phyloP scores from a whole-genome alignment of 2,797 vertebrate species.

The Clamator glandarius region DNA sequence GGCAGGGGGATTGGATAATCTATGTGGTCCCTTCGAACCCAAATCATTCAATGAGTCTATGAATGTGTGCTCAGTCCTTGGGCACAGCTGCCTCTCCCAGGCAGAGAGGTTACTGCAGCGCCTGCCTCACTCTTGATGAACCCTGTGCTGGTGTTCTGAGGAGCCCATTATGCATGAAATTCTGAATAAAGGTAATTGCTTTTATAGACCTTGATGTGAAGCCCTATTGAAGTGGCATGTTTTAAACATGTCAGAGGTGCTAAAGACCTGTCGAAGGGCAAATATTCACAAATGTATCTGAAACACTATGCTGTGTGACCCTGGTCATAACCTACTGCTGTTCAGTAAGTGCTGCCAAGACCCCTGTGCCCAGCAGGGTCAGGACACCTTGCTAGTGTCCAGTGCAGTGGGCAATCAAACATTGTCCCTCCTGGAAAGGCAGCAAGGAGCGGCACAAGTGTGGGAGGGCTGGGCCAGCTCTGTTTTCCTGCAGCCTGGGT shows the following conservation, averaged over 20 bases:
- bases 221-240: background rate
- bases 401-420: background rate
- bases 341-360: background rate
- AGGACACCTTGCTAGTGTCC: background rate
- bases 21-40: too few species aligned
- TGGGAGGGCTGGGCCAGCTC: background rate
- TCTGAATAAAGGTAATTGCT: background rate
- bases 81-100: background rate
- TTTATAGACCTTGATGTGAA: background rate
- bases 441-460: rapidly evolving
- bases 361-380: background rate
- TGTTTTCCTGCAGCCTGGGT: background rate
- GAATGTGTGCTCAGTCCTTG: rapidly evolving
- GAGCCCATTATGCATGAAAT: rapidly evolving
- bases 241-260: too few species aligned
- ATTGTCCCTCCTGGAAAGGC: background rate
- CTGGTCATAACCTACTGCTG: background rate
- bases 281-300: background rate
- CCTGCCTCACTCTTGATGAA: rapidly evolving
- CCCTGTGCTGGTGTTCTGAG: background rate
- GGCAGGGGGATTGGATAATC: too few species aligned
- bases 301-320: background rate
- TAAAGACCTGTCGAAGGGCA: background rate
- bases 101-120: background rate
- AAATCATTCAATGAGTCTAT: too few species aligned